Base-by-base conservation (phyloP, 2,113 vertebrate species). In the Fulica atra region DNA sequence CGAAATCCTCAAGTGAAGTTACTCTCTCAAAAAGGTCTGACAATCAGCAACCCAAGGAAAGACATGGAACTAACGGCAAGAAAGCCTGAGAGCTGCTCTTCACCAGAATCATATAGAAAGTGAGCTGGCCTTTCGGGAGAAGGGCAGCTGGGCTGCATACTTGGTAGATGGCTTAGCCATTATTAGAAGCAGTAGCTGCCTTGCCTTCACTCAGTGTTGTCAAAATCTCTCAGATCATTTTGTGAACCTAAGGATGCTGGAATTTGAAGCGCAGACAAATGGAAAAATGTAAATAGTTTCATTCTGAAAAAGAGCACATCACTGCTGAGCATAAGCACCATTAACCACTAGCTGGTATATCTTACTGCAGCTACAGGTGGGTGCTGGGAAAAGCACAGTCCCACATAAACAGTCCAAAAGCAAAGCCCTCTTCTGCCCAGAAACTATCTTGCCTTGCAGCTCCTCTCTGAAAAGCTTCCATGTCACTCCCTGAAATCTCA, bases 101-200 rank as follows among this genome's bases (percentile, higher is more conserved):
- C 53, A 73, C 48, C 70, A 66, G 81, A 94, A 82, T 69, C 40
- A 35, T 21, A 40, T 4, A 44, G 48, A 11, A 40, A 71, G 48
- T 36, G 36, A 93, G 23, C 14, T 54, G 65, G 68, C 74, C 90
- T 38, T 82, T 68, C 72, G 46, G 38, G 35, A 77, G 53, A 82
- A 92, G 80, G 86, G 88, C 77, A 95, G 88, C 91, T 83, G 64
- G 60, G 82, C 33, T 88, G 81, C 76, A 88, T 69, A 93, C 91
- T 31, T 64, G 72, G 89, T 68, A 72, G 53, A 81, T 77, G 71
- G 74, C n/a, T 63, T 80, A 91, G 80, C 71, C 50, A 53, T 64
- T 50, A 54, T 50, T 44, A 76, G 65, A 26, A 82, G 65, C 68
- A 84, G 38, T 31, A 61, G 31, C 38, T 77, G 77, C 70, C 33